Evolutionary conservation across 2,113 vertebrate genomes (phyloP).

Genomic region (Suricata suricatta): DNA sequence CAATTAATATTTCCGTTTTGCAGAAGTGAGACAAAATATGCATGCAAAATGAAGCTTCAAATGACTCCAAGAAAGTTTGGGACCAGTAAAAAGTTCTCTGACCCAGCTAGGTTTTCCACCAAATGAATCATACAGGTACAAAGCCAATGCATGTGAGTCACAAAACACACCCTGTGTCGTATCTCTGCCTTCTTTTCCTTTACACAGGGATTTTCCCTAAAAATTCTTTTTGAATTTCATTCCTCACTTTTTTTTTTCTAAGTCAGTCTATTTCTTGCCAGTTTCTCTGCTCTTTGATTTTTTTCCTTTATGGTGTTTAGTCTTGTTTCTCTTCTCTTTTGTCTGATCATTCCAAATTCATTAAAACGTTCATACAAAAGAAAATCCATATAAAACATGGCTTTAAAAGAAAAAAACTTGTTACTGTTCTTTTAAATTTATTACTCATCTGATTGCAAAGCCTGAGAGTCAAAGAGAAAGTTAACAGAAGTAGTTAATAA

Average conservation of each 20-base stretch:
- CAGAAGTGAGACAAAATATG: neutral
- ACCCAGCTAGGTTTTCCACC: conserved; percentile 51
- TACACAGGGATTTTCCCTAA: conserved; percentile 51
- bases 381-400: neutral
- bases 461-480: neutral
- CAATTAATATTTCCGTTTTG: conserved; percentile 41
- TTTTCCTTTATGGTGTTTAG: conserved; percentile 6
- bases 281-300: conserved; percentile 17
- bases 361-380: conserved; percentile 10
- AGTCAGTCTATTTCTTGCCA: neutral
- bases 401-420: conserved; percentile 33
- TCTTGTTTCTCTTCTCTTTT: conserved; percentile 10
- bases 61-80: conserved; percentile 34
- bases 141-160: conserved; percentile 57
- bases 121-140: conserved; percentile 62
- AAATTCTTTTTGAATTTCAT: conserved; percentile 39
- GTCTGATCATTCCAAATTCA: neutral
- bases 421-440: neutral
- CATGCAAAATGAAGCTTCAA: neutral
- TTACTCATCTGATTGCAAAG: neutral
- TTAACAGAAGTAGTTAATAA: neutral
- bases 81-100: conserved; percentile 36
- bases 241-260: conserved; percentile 8
- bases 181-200: conserved; percentile 29
- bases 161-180: neutral